Conservation (phyloP, 2,113 vertebrate species). For the Steatornis caripensis region DNA sequence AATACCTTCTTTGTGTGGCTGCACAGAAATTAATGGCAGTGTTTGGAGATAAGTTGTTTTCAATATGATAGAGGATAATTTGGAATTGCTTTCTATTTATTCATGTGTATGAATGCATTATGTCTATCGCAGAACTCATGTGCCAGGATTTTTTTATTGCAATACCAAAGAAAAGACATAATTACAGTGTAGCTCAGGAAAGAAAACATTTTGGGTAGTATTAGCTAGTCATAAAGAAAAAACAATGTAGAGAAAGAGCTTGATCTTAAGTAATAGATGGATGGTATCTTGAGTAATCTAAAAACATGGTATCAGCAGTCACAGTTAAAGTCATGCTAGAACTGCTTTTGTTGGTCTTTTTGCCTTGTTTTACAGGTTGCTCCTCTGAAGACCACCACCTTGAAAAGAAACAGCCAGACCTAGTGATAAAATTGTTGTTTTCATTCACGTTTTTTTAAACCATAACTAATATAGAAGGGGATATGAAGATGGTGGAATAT, state of each 20-base stretch:
- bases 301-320: background rate
- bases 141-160: background rate
- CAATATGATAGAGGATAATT: background rate
- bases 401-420: background rate
- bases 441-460: background rate
- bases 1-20: background rate
- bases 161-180: background rate
- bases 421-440: background rate
- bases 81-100: background rate
- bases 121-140: background rate
- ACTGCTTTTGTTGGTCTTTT: background rate
- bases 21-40: background rate
- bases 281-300: background rate
- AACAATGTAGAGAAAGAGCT: background rate
- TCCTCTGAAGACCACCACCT: background rate
- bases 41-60: background rate
- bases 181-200: background rate
- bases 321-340: background rate
- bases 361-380: background rate
- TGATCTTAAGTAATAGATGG: background rate
- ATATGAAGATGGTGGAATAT: background rate
- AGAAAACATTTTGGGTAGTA: fast-evolving
- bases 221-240: background rate
- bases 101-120: background rate
- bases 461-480: background rate